Conservation (phyloP, 2,113 vertebrate genomes). For the Bos javanicus region DNA sequence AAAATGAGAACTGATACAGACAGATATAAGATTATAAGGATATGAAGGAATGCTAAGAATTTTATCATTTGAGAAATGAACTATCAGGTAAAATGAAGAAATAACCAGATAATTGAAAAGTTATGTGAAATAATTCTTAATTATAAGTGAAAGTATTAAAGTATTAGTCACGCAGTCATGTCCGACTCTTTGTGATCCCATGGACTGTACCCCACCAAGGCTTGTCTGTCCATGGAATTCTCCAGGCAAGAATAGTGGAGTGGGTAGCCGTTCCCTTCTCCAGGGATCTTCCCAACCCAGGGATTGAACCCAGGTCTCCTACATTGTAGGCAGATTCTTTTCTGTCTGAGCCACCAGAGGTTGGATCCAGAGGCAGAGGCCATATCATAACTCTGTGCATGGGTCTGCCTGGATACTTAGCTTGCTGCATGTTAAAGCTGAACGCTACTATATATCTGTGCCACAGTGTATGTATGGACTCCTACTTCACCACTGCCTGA, state of each 20-base stretch:
- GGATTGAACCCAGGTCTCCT: not conserved
- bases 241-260: not conserved
- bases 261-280: not conserved
- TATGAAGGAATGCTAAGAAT: not conserved
- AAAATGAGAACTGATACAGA: not conserved
- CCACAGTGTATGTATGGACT: rapidly evolving
- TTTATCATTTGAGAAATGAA: not conserved
- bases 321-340: not conserved
- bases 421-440: not conserved
- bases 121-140: not conserved
- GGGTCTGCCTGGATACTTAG: not conserved
- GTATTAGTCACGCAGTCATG: rapidly evolving
- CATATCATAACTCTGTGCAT: not conserved
- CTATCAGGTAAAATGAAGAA: not conserved
- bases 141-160: not conserved
- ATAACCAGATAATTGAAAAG: not conserved
- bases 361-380: not conserved
- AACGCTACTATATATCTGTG: not conserved
- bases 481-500: not conserved
- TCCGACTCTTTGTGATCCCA: not conserved
- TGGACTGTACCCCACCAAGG: not conserved
- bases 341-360: not conserved
- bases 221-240: not conserved
- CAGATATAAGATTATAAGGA: not conserved
- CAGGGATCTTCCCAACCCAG: not conserved